Evolutionary conservation across 2,888 invertebrate species (phyloP), one percentile per base, ranked within the genome.

Genomic region (Harpalus rufipes): DNA sequence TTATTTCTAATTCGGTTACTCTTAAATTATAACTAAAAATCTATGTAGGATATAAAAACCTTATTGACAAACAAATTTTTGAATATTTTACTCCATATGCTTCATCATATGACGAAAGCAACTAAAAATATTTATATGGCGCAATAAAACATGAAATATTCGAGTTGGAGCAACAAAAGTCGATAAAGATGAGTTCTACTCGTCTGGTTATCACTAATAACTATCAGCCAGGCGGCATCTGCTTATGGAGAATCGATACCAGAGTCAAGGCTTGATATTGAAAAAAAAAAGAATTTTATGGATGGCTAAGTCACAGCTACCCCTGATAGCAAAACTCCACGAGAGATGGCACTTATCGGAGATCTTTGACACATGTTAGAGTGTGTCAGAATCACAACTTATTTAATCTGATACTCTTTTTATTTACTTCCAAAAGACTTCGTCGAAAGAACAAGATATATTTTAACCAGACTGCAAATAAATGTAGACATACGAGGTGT

Each of bases 221-320:
- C 78, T 68, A 68, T 68, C 76, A 56, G 44, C 56, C 21, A 56
- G 58, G 51, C 78, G 58, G 58, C 58, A 78, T 78, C 78, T 78
- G 78, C 78, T 78, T 78, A 78, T 78, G 78, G 78, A 21, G 32
- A 78, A 78, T 78, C 78, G 78, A 78, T 78, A 58, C 8, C 58
- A 14, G 44, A 78, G 78, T 78, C 74, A 51, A 16, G 56, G 56
- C 12, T 21, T 58, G 78, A 78, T 78, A 78, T 78, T 78, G 78
- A 78, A 78, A 78, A 78, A 78, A 78, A 21, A 76, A 74, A 74
- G 25, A 74, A 32, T 56, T 58, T 78, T 78, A 78, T 56, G 58
- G 56, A 58, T 58, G 78, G 18, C 8, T 32, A 58, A 10, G 39
- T 14, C 68, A 68, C 39, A 32, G 25, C 63, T 12, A 25, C 25